Evolutionary conservation across 2,113 vertebrate species (phyloP), one percentile per base, ranked within the genome.

Genomic region (Sceloporus tristichus): DNA sequence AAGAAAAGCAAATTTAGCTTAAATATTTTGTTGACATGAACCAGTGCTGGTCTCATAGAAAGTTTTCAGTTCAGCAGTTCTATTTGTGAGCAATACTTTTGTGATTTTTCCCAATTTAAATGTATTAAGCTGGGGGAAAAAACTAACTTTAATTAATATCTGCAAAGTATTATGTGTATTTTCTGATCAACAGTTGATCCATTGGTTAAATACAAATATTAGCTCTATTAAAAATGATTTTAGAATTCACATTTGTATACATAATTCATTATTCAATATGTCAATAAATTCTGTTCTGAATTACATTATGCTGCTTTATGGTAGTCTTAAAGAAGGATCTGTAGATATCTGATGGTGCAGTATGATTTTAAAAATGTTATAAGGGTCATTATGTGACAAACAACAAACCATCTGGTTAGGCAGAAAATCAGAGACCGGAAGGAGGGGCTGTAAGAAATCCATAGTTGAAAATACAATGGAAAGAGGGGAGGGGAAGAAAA

Each of bases 131-230:
- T 82, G 68, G 34, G 34, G 59, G 16, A 65, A 48, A 27, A 21
- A 5, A 62, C 34, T 68, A 65, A 85, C 27, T 87, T 27, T 7
- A 80, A 6, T 85, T 42, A 79, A 86, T 70, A 40, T 7, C 34
- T n/a, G 14, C 65, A 81, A 53, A 42, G 48, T 40, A 23, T 74
- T 56, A 62, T 25, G 29, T 73, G 7, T 27, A 62, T 85, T 78
- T 85, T 68, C 38, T 34, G 56, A 19, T 65, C 14, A 65, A 34
- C 54, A 65, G 21, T 85, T 7, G 9, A 85, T 77, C 48, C 59
- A 85, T 78, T 62, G 14, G 25, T 78, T 85, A 59, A 68, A 86
- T 79, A 66, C 38, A 79, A 54, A 68, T 23, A 86, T 40, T 53
- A 78, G 38, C 38, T 34, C 10, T 85, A 14, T 23, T 62, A 70